Base-by-base conservation (phyloP, 2,797 vertebrate genomes). In the Phrynocephalus vlangalii region DNA sequence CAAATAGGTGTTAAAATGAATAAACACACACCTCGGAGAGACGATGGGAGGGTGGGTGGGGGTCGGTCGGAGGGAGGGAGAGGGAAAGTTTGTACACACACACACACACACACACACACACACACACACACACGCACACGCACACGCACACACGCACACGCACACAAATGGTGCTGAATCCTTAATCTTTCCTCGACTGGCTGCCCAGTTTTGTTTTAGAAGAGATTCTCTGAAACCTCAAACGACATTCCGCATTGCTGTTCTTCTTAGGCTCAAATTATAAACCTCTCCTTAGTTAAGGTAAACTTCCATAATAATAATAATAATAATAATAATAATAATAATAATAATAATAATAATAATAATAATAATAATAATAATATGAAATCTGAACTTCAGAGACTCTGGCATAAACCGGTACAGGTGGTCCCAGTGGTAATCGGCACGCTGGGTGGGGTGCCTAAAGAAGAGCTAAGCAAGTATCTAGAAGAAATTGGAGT, bases 1-100 rank as follows among this genome's bases (percentile, higher is more conserved):
- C 83, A 63, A 71, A 78, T 13, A 84, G 89, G 75, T 93, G 93
- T 92, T 94, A 92, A 91, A 93, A 92, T 89, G 90, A 88, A 90
- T 89, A 38, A 68, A 68, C 30, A 56, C n/a, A 26, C 33, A 52
- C 13, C 71, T 3, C 22, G 18, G 48, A 79, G 20, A 0, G 76
- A 71, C 10, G 11, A 1, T 13, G n/a, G 68, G 67, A 28, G 13
- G 60, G 60, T 4, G 60, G 4, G 60, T 18, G 60, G 60, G 60
- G 11, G 15, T 16, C 15, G 11, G 18, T 63, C 3, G 60, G 60
- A 20, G 60, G 13, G 15, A 63, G 60, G 18, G 60, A 60, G 3
- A 60, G 67, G 38, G 11, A 71, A n/a, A 0, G 68, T 8, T 71
- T n/a, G 3, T 13, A 3, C 30, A 30, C 38, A 44, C 38, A 44